Conservation (phyloP, 2,113 vertebrate species). For the Limnothrissa miodon region DNA sequence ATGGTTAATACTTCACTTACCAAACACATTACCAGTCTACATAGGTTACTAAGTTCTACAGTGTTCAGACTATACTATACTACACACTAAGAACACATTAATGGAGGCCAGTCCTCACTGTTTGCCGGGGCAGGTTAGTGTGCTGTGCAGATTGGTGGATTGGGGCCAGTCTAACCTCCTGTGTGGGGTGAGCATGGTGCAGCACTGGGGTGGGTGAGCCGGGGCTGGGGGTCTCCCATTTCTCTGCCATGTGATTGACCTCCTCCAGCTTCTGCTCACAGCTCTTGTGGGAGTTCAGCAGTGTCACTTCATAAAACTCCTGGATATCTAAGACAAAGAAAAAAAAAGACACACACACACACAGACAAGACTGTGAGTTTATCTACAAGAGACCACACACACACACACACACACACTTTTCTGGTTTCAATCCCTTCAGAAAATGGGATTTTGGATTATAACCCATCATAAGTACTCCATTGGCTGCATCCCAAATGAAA, state of each 20-base stretch:
- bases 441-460: conserved; percentile 33
- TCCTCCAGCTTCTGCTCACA: conserved; percentile 88
- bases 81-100: no score
- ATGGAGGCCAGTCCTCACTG: no score
- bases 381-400: background rate
- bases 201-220: conserved; percentile 58
- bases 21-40: no score
- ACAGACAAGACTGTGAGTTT: background rate
- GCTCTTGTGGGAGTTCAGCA: conserved; percentile 89
- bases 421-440: conserved; percentile 7
- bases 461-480: conserved; percentile 33
- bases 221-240: conserved; percentile 72
- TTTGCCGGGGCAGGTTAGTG: background rate
- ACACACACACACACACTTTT: background rate
- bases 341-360: background rate
- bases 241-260: conserved; percentile 82
- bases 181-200: conserved; percentile 66
- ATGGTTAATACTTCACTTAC: background rate
- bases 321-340: conserved; percentile 83
- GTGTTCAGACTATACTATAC: no score
- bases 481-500: conserved; percentile 39
- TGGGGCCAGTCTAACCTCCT: conserved; percentile 59
- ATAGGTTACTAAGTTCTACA: no score
- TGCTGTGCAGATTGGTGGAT: background rate
- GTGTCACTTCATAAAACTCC: conserved; percentile 93